Conservation (phyloP, 92 coral and sea anemone species). For the Pocillopora grandis region DNA sequence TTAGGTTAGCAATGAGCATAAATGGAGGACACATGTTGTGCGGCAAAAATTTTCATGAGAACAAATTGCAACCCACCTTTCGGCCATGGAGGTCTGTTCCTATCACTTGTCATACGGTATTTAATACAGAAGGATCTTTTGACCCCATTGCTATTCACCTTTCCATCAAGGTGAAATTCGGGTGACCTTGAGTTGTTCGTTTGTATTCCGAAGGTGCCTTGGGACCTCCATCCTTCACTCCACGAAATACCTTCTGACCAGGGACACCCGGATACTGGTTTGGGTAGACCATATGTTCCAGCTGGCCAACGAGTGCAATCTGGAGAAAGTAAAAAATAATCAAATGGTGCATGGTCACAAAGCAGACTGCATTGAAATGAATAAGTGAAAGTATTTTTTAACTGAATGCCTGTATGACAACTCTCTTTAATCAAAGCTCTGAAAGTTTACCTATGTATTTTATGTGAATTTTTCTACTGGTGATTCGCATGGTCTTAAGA, state of each 20-base stretch:
- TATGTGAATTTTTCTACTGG: too few relatives aligned
- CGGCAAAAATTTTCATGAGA: too few relatives aligned
- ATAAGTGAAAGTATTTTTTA: too few relatives aligned
- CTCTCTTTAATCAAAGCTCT: too few relatives aligned
- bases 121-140: conserved; percentile 34
- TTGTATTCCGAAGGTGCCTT: conserved; percentile 10
- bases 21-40: too few relatives aligned
- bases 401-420: too few relatives aligned
- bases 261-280: conserved; percentile 57
- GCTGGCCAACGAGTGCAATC: conserved; percentile 39
- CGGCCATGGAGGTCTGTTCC: background rate
- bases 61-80: background rate
- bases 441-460: too few relatives aligned
- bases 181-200: conserved; percentile 19
- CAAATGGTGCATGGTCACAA: too few relatives aligned
- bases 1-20: too few relatives aligned
- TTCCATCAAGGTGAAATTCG: conserved; percentile 49
- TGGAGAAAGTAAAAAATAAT: background rate
- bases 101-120: background rate
- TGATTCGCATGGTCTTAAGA: too few relatives aligned
- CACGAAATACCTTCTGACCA: conserved; percentile 20
- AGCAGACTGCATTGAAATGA: too few relatives aligned
- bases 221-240: conserved; percentile 46
- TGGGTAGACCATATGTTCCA: conserved; percentile 51
- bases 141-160: conserved; percentile 8